Percentiles rank a stretch among this genome's conserved stretches.
Conservation (phyloP, 2,113 vertebrate species). For the Grus americana region DNA sequence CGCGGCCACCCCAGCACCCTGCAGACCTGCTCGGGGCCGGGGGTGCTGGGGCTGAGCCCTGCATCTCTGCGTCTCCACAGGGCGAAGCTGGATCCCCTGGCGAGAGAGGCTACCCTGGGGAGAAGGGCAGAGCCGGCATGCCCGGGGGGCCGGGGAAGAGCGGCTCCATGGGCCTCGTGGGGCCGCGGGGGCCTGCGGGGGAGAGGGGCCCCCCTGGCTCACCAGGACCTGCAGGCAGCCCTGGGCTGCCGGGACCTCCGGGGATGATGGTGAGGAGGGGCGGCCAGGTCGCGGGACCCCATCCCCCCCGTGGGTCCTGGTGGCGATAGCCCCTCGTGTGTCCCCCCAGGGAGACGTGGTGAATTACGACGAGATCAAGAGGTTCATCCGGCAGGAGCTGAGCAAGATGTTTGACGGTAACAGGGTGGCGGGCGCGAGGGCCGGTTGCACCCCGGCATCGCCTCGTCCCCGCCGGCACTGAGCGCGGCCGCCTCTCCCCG, state of each 20-base stretch:
- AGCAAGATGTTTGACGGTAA: constrained; percentile 95
- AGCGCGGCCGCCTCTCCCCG: neutral
- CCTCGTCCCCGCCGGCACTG: rapidly evolving
- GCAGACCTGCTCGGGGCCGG: rapidly evolving
- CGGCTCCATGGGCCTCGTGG: constrained; percentile 83
- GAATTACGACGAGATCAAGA: constrained; percentile 93
- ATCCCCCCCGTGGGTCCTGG: rapidly evolving
- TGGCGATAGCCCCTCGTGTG: rapidly evolving
- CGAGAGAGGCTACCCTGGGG: constrained; percentile 83
- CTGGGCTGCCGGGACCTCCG: constrained; percentile 82
- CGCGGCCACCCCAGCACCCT: rapidly evolving
- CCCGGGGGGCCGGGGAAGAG: constrained; percentile 86
- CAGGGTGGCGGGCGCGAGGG: neutral
- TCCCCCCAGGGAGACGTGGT: constrained; percentile 82
- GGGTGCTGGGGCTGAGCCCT: neutral
- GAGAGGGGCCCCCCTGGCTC: constrained; percentile 87
- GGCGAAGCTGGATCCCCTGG: constrained; percentile 86
- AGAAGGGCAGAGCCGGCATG: constrained; percentile 89
- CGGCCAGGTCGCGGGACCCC: rapidly evolving
- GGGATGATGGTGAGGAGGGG: constrained; percentile 85
- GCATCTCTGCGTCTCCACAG: constrained; percentile 47
- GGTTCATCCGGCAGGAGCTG: constrained; percentile 94
- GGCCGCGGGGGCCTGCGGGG: constrained; percentile 84
- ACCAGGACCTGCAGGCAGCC: constrained; percentile 74
- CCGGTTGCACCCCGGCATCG: rapidly evolving